Percentiles rank a stretch among this genome's conserved stretches.
phyloP scores from a whole-genome alignment of 2,888 invertebrate genomes.

The Alentia gelatinosa region DNA sequence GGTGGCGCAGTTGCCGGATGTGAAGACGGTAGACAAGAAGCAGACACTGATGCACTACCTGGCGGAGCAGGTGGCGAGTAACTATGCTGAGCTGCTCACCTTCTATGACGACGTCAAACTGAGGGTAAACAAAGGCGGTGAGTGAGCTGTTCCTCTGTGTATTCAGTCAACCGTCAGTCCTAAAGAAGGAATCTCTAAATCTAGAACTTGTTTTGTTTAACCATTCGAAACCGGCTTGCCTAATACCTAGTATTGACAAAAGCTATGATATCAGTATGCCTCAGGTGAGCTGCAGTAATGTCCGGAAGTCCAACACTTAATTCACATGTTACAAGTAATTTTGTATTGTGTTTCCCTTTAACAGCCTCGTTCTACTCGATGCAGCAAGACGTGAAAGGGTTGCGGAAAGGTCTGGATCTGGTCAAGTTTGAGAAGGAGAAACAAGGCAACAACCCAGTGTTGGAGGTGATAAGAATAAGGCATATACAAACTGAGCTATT shows the following conservation, averaged over 20 bases:
- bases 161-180: too few relatives aligned
- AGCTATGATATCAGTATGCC: too few relatives aligned
- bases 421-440: constrained; percentile 60
- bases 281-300: too few relatives aligned
- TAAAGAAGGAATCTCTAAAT: too few relatives aligned
- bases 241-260: too few relatives aligned
- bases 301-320: too few relatives aligned
- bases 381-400: constrained; percentile 51
- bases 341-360: background rate
- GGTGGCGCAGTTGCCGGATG: constrained; percentile 57
- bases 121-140: constrained; percentile 57
- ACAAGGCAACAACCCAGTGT: constrained; percentile 29
- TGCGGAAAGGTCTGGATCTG: constrained; percentile 60
- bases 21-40: constrained; percentile 53
- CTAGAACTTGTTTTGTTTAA: too few relatives aligned
- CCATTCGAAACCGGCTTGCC: too few relatives aligned
- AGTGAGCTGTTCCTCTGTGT: constrained; percentile 34
- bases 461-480: constrained; percentile 53
- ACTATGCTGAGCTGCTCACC: constrained; percentile 58
- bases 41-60: constrained; percentile 61
- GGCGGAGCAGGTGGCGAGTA: constrained; percentile 56
- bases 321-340: too few relatives aligned
- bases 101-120: constrained; percentile 58
- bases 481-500: too few relatives aligned
- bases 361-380: constrained; percentile 60